Base-by-base conservation (phyloP, 2,797 vertebrate species). In the Anabacerthia variegaticeps region DNA sequence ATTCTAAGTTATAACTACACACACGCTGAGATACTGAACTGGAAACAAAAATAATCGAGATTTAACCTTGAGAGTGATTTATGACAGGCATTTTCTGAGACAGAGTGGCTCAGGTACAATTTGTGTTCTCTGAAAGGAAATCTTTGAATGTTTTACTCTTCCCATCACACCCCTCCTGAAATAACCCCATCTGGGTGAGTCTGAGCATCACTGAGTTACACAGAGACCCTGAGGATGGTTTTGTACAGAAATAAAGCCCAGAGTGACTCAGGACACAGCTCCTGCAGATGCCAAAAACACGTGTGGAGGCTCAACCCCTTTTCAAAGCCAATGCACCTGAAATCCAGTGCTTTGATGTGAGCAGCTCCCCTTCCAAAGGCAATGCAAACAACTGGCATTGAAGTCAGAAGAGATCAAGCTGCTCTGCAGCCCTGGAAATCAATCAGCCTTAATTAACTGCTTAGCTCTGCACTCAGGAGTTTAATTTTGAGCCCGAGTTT, bases 401-500 rank as follows among this genome's bases (percentile, higher is more conserved):
- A 20, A 24, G 27, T 34, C n/a, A 76, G 48, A 67, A 37, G 34
- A 65, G 81, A 83, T 91, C 62, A 22, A 19, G 62, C 83, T 52
- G 16, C 85, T 55, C 76, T 43, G 65, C 78, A 54, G 23, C 22
- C 24, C 75, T 77, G 69, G 14, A 46, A 92, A 78, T 89, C 89
- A 72, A 95, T 85, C 91, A 79, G 65, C 86, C 71, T 80, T 85
- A 82, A 94, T 91, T 66, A 88, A 71, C 16, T 58, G 81, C 27
- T 58, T 41, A 72, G 39, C 39, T 89, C 69, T 32, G 49, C 44
- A 73, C 43, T 44, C 37, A 11, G 63, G 48, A 73, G n/a, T 11
- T 62, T 48, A 27, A 72, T 76, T 89, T 89, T 6, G 66, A 92
- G 74, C 44, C 24, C 2, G 37, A 36, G 30, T 65, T 85, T 67